phyloP scores from a whole-genome alignment of 2,797 vertebrate species.

The Syngnathus acus region DNA sequence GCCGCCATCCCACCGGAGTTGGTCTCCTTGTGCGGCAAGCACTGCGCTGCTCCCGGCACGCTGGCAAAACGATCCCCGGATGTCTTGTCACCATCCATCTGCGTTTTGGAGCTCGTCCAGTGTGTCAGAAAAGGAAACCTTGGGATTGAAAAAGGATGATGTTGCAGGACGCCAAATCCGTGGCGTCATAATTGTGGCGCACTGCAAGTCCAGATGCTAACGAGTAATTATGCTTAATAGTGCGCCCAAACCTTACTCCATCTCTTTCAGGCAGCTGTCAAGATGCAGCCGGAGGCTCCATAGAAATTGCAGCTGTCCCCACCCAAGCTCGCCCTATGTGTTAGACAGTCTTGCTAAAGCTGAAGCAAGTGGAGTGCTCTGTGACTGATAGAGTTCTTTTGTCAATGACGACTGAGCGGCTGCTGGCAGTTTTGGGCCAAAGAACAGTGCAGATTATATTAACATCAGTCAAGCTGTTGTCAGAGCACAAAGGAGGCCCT shows the following conservation, averaged over 20 bases:
- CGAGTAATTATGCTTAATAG: slow-evolving; percentile 7
- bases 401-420: slow-evolving; percentile 61
- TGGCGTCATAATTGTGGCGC: neutral
- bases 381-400: slow-evolving; percentile 67
- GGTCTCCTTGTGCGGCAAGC: neutral
- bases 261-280: slow-evolving; percentile 21
- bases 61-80: neutral
- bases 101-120: neutral
- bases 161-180: neutral
- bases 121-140: neutral
- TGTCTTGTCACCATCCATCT: neutral
- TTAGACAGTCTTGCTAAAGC: slow-evolving; percentile 59
- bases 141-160: neutral
- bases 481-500: slow-evolving; percentile 66
- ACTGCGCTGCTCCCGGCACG: neutral
- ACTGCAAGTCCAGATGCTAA: neutral
- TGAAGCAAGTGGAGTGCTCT: slow-evolving; percentile 58
- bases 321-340: slow-evolving; percentile 48
- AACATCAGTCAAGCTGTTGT: slow-evolving; percentile 69
- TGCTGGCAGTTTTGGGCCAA: slow-evolving; percentile 66
- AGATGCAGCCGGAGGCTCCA: slow-evolving; percentile 25
- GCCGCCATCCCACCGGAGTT: slow-evolving; percentile 1
- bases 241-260: slow-evolving; percentile 1
- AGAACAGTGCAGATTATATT: slow-evolving; percentile 69
- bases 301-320: slow-evolving; percentile 39